Conservation (phyloP, 2,888 invertebrate genomes). For the Drosophila eohydei region DNA sequence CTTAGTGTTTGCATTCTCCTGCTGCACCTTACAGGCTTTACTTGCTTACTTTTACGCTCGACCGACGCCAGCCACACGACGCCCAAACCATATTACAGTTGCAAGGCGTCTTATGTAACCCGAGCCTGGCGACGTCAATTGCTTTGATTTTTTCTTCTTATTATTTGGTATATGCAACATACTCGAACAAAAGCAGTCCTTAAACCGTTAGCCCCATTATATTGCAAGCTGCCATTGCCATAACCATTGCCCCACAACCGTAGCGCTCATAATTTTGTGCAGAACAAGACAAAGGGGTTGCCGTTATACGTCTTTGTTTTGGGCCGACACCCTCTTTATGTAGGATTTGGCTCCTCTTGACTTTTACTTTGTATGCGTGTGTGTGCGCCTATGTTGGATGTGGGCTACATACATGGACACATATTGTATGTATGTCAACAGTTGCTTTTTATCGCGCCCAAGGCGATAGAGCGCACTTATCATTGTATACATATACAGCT, state of each 20-base stretch:
- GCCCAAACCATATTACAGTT: constrained; percentile 19
- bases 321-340: constrained; percentile 33
- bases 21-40: constrained; percentile 77
- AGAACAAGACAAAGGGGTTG: constrained; percentile 29
- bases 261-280: constrained; percentile 45
- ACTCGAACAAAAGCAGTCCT: constrained; percentile 61
- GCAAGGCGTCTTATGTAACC: constrained; percentile 75
- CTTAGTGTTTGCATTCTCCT: constrained; percentile 41
- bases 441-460: constrained; percentile 63
- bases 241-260: constrained; percentile 52
- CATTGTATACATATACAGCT: constrained; percentile 38
- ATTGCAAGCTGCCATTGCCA: constrained; percentile 22
- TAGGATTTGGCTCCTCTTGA: constrained; percentile 72
- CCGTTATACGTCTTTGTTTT: constrained; percentile 65
- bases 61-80: constrained; percentile 35
- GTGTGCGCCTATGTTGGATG: constrained; percentile 4
- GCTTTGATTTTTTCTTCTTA: constrained; percentile 36
- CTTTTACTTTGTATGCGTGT: constrained; percentile 38
- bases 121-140: constrained; percentile 69
- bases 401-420: constrained; percentile 1
- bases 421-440: constrained; percentile 57
- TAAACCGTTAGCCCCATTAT: constrained; percentile 58
- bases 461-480: constrained; percentile 62
- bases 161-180: constrained; percentile 50
- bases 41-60: constrained; percentile 55